These are phyloP conservation scores for Lepeophtheirus salmonis DNA, from an alignment of 1,140 invertebrate species.

Conservation along the genomic window DNA sequence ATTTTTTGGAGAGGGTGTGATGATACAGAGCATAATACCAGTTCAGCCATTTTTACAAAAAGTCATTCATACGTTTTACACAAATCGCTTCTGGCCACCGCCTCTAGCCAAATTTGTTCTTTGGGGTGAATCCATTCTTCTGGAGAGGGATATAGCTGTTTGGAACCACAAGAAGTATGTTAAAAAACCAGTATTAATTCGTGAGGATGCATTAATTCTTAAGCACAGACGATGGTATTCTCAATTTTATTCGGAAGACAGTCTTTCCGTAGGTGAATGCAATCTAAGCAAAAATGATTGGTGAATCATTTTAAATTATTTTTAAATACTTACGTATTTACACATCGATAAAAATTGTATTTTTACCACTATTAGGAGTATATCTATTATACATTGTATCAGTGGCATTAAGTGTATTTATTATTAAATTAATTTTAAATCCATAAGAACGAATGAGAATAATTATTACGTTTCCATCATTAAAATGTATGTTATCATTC, in stretches of 20 bases:
- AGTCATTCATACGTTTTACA: slow-evolving; percentile 54
- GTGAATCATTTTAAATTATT: no score
- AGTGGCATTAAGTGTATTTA: no score
- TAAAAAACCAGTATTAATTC: slow-evolving; percentile 46
- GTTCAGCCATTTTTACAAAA: slow-evolving; percentile 53
- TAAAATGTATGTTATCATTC: no score
- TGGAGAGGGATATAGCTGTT: slow-evolving; percentile 61
- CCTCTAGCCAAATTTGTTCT: slow-evolving; percentile 46
- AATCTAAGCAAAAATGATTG: slow-evolving; percentile 28
- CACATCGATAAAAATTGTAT: no score
- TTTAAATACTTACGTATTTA: no score
- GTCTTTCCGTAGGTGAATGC: slow-evolving; percentile 32
- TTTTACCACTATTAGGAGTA: no score
- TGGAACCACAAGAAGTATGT: slow-evolving; percentile 72
- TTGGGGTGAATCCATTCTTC: slow-evolving; percentile 32
- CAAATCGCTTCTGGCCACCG: slow-evolving; percentile 31
- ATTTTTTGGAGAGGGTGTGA: slow-evolving; percentile 41
- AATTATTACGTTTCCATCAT: no score
- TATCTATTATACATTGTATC: no score
- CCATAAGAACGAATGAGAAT: no score
- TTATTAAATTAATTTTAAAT: no score
- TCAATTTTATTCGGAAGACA: slow-evolving; percentile 66
- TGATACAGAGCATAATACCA: slow-evolving; percentile 59
- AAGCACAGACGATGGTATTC: slow-evolving; percentile 58
- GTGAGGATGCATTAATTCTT: slow-evolving; percentile 48